A percentile compares a stretch with the other conserved stretches of the same genome.
Evolutionary conservation across 2,797 vertebrate species (phyloP).

Genomic region (Argyrosomus regius): DNA sequence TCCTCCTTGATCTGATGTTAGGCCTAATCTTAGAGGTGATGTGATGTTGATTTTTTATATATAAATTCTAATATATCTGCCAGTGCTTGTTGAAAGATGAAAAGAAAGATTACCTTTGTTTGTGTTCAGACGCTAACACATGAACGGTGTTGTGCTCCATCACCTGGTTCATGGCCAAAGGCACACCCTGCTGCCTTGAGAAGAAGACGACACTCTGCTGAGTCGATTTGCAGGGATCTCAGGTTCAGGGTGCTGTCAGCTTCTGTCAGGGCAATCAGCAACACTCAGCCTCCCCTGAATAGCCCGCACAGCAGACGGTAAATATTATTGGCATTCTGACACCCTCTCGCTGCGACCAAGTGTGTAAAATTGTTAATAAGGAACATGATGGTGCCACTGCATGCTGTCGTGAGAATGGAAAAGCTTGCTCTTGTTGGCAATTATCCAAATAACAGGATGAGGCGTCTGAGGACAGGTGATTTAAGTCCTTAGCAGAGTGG

Average conservation of each 20-base stretch:
- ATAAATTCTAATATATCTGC: slow-evolving; percentile 31
- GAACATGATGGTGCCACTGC: slow-evolving; percentile 83
- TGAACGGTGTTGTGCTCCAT: slow-evolving; percentile 43
- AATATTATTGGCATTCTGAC: slow-evolving; percentile 89
- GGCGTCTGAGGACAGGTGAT: slow-evolving; percentile 79
- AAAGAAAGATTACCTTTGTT: slow-evolving; percentile 51
- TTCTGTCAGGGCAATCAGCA: slow-evolving; percentile 80
- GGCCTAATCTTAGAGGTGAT: slow-evolving; percentile 9
- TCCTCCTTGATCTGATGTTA: slow-evolving; percentile 28
- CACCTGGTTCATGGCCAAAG: slow-evolving; percentile 54
- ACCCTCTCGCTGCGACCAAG: slow-evolving; percentile 80
- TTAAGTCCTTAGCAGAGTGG: slow-evolving; percentile 70
- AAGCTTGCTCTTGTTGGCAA: slow-evolving; percentile 82
- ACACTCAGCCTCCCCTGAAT: slow-evolving; percentile 75
- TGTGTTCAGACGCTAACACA: slow-evolving; percentile 52
- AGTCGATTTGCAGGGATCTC: slow-evolving; percentile 80
- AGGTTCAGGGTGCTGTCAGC: slow-evolving; percentile 81
- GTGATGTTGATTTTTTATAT: slow-evolving; percentile 1
- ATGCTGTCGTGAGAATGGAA: slow-evolving; percentile 79
- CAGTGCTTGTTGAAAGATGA: slow-evolving; percentile 45
- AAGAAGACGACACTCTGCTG: slow-evolving; percentile 57
- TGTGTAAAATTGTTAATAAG: slow-evolving; percentile 88
- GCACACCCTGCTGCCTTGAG: slow-evolving; percentile 56
- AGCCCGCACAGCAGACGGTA: slow-evolving; percentile 81
- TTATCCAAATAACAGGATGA: slow-evolving; percentile 86